Percentiles rank a stretch among this genome's conserved stretches.
phyloP scores from a whole-genome alignment of 1,140 invertebrate species.

The Zaprionus africanus region DNA sequence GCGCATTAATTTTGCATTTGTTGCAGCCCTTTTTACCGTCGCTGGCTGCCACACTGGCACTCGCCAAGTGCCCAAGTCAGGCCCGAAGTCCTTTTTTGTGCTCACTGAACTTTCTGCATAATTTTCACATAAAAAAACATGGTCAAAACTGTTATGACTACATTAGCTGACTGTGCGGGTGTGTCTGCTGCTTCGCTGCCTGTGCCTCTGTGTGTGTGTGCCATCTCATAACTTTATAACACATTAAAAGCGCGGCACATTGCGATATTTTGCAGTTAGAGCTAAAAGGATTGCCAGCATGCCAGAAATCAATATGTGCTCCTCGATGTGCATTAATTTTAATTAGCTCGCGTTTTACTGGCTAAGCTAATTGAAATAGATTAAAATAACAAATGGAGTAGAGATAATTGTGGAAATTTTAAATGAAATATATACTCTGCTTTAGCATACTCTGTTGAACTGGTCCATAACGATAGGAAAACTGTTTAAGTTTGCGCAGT shows the following conservation, averaged over 20 bases:
- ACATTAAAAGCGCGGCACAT: constrained; percentile 40
- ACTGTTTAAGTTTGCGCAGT: too few relatives aligned
- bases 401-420: not conserved
- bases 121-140: constrained; percentile 75
- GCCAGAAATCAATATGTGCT: constrained; percentile 25
- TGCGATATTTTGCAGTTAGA: constrained; percentile 4
- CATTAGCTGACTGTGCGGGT: constrained; percentile 62
- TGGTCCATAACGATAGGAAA: too few relatives aligned
- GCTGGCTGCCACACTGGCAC: not conserved
- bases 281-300: constrained; percentile 19
- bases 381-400: not conserved
- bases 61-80: not conserved
- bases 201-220: constrained; percentile 15
- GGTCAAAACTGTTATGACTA: constrained; percentile 60
- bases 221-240: constrained; percentile 6
- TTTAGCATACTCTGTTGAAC: too few relatives aligned
- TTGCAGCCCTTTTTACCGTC: constrained; percentile 58
- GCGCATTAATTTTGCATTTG: constrained; percentile 74
- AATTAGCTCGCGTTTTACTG: not conserved
- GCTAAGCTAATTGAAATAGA: not conserved
- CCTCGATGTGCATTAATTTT: constrained; percentile 11
- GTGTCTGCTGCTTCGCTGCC: not conserved
- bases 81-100: not conserved
- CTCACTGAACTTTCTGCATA: constrained; percentile 66
- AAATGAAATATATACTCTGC: not conserved